Conservation (phyloP, 2,113 vertebrate genomes). For the Mola mola region DNA sequence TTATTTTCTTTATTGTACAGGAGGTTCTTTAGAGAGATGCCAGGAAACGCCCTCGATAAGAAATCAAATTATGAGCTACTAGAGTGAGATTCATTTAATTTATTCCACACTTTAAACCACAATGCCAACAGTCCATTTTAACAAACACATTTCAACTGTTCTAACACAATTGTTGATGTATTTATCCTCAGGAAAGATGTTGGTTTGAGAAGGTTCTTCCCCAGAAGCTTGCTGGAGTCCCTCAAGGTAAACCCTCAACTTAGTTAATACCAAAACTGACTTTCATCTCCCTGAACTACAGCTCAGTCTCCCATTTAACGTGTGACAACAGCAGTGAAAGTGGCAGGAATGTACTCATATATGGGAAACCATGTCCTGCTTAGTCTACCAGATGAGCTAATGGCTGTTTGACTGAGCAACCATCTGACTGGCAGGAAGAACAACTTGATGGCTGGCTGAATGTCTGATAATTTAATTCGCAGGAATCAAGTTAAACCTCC, state of each 20-base stretch:
- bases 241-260: constrained; percentile 95
- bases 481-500: constrained; percentile 47
- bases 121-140: neutral
- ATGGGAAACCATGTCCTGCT: neutral
- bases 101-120: neutral
- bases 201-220: constrained; percentile 96
- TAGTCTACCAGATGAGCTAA: constrained; percentile 8
- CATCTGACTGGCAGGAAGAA: constrained; percentile 21
- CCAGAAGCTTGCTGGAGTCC: constrained; percentile 95
- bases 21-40: constrained; percentile 97
- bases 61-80: constrained; percentile 99
- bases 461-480: constrained; percentile 55
- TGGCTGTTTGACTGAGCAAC: constrained; percentile 22
- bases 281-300: too few species aligned
- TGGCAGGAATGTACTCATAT: neutral
- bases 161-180: neutral
- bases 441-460: constrained; percentile 41
- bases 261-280: too few species aligned
- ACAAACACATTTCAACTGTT: neutral
- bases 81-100: constrained; percentile 87
- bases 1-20: constrained; percentile 71
- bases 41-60: constrained; percentile 97
- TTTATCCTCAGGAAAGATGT: constrained; percentile 92
- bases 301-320: neutral
- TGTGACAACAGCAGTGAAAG: neutral